phyloP scores from a whole-genome alignment of 2,113 vertebrate genomes.

The Thunnus thynnus region DNA sequence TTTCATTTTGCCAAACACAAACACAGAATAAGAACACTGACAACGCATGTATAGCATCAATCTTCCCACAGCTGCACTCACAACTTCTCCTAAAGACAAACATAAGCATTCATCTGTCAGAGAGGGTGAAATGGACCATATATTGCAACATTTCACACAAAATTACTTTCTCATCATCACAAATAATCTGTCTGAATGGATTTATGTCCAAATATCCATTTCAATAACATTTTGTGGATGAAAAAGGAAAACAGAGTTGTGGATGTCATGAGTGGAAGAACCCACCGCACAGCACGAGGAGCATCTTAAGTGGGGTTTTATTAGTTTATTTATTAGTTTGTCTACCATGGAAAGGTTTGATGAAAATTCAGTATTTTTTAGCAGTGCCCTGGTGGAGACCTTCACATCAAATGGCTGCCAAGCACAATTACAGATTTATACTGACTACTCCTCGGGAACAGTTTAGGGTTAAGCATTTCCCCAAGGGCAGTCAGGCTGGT shows the following conservation, averaged over 20 bases:
- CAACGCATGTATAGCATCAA: neutral
- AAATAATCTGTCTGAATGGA: conserved; percentile 43
- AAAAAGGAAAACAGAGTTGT: neutral
- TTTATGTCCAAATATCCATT: conserved; percentile 36
- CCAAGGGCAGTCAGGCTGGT: conserved; percentile 18
- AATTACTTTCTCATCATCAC: conserved; percentile 45
- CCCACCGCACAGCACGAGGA: neutral
- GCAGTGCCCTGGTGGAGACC: conserved; percentile 3
- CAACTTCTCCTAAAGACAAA: conserved; percentile 7
- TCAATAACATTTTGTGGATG: conserved; percentile 24
- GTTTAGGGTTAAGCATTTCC: conserved; percentile 53
- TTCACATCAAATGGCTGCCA: conserved; percentile 22
- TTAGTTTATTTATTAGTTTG: conserved; percentile 42
- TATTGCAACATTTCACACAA: conserved; percentile 43
- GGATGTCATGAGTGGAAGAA: conserved; percentile 22
- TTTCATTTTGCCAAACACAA: conserved; percentile 36
- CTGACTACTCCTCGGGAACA: conserved; percentile 13
- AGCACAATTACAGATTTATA: conserved; percentile 32
- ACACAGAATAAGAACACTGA: neutral
- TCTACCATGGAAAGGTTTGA: conserved; percentile 22
- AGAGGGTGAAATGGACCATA: conserved; percentile 40
- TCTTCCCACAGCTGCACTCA: conserved; percentile 3
- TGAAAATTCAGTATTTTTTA: conserved; percentile 20
- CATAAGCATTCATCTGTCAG: conserved; percentile 24
- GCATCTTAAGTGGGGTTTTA: conserved; percentile 25